Conservation (phyloP, 2,113 vertebrate species). For the Nerophis ophidion region DNA sequence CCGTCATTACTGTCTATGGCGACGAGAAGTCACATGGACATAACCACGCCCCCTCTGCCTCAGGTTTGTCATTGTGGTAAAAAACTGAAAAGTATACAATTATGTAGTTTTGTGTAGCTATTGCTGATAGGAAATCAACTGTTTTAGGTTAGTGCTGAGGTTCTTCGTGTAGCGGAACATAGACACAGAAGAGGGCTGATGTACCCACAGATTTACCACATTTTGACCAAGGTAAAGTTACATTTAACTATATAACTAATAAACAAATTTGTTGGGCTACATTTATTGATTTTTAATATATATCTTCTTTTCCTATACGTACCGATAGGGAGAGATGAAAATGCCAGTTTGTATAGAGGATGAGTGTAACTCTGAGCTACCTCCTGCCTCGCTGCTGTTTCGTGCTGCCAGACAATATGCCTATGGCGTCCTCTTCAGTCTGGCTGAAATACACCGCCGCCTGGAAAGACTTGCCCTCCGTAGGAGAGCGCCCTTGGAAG, state of each 20-base stretch:
- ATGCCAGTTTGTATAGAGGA: conserved; percentile 91
- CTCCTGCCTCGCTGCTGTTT: conserved; percentile 83
- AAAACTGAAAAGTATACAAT: too few species aligned
- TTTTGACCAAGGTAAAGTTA: conserved; percentile 83
- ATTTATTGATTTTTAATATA: not conserved
- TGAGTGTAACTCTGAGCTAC: conserved; percentile 85
- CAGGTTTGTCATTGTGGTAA: conserved; percentile 61
- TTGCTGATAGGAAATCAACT: not conserved
- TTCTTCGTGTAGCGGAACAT: conserved; percentile 85
- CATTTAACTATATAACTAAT: not conserved
- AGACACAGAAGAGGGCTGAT: conserved; percentile 87
- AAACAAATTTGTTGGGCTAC: not conserved
- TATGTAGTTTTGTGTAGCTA: too few species aligned
- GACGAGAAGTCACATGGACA: conserved; percentile 88
- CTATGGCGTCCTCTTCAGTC: conserved; percentile 87
- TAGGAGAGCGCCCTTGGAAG: conserved; percentile 77
- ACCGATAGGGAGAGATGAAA: conserved; percentile 83
- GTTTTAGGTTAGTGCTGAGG: conserved; percentile 79
- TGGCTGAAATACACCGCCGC: conserved; percentile 84
- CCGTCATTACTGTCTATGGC: conserved; percentile 90
- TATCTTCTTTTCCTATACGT: too few species aligned
- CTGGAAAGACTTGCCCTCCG: conserved; percentile 81
- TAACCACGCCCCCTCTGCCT: conserved; percentile 87
- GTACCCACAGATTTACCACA: conserved; percentile 89
- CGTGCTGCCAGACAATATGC: conserved; percentile 82